phyloP scores from a whole-genome alignment of 2,888 invertebrate genomes.

The Patella pellucida region DNA sequence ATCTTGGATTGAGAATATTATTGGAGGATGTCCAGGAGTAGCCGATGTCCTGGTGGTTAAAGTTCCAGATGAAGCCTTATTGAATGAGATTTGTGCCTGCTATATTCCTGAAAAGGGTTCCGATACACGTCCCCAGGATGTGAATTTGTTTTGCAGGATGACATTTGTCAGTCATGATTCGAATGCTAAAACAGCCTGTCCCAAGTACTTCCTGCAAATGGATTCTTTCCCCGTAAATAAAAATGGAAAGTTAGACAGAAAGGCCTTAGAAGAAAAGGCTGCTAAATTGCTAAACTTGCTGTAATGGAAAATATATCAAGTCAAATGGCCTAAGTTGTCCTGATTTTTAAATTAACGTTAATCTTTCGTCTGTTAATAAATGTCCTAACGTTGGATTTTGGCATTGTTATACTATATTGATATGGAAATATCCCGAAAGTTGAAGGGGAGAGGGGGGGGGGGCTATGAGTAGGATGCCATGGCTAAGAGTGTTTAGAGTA shows the following conservation, averaged over 20 bases:
- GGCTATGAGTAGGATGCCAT: too few species aligned
- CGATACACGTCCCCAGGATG: not conserved
- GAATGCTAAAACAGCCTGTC: not conserved
- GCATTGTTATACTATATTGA: too few species aligned
- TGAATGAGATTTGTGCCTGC: conserved; percentile 26
- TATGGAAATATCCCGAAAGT: too few species aligned
- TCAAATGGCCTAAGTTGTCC: too few species aligned
- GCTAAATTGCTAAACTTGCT: conserved; percentile 1
- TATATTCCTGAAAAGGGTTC: conserved; percentile 1
- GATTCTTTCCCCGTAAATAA: not conserved
- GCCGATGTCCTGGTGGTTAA: conserved; percentile 18
- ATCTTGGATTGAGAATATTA: conserved; percentile 19
- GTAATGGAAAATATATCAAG: too few species aligned
- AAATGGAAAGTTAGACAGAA: not conserved
- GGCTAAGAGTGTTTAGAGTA: too few species aligned
- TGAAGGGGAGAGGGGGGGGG: too few species aligned
- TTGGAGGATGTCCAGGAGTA: conserved; percentile 23
- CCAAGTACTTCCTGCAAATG: not conserved
- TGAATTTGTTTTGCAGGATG: conserved; percentile 11
- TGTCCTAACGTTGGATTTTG: too few species aligned
- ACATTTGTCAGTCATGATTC: conserved; percentile 14
- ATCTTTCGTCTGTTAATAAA: too few species aligned
- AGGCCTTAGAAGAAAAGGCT: not conserved
- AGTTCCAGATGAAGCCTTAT: conserved; percentile 19
- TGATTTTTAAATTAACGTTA: too few species aligned